Evolutionary conservation across 2,797 vertebrate genomes (phyloP), one percentile per base, ranked within the genome.

Genomic region (Gymnoscopelus microlampas): DNA sequence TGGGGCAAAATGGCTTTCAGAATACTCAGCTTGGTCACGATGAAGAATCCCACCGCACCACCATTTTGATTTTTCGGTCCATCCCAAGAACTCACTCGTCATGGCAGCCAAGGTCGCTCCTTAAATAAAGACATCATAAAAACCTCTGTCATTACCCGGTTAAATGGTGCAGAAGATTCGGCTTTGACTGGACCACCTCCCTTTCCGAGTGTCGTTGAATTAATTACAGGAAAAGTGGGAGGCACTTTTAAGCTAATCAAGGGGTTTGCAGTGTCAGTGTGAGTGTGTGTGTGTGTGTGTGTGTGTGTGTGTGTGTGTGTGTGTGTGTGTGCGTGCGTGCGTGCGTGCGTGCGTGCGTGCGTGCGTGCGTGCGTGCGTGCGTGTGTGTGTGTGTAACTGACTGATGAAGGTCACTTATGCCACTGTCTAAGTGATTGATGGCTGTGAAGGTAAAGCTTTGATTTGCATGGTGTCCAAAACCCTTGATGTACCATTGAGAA

Each of bases 121-220:
- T 79, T 87, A 88, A 90, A 90, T 90, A 80, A 90, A 87, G 87
- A 91, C 82, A 77, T 87, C 84, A 87, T 92, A 92, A 91, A 92
- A 92, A 79, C 82, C 80, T 78, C 79, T 58, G 81, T 83, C 80
- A 92, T 93, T 93, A 93, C 87, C 84, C 76, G 49, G 91, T 92
- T 91, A 93, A 94, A 94, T 93, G 92, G 88, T 89, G 91, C 93
- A 89, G 90, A 92, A 91, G 91, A 93, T 92, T 89, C 81, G 75
- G 75, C 80, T 87, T 82, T 80, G 85, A 89, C 76, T 64, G 76
- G 75, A 87, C 82, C 79, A 80, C 84, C 77, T 71, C 83, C 80
- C 87, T 70, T 70, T 90, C 74, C 77, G 76, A 86, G 86, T 73
- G 79, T 79, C 79, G 71, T 75, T 85, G 70, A 88, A 91, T 92